Evolutionary conservation across 1,140 invertebrate genomes (phyloP).

Genomic region (Eriosoma lanigerum): DNA sequence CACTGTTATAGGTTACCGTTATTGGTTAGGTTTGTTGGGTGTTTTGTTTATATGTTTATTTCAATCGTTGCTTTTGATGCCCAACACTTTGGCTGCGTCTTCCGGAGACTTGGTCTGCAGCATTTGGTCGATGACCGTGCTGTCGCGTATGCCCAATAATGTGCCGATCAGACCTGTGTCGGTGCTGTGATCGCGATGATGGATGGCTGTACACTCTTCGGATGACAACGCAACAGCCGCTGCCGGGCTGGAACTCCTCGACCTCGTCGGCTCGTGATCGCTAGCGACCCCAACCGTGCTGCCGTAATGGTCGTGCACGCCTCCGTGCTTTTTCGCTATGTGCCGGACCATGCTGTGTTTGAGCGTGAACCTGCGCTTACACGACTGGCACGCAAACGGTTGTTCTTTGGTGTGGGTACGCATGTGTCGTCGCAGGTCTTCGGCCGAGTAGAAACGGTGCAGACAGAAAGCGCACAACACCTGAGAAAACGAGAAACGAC

Average conservation of each 20-base stretch:
- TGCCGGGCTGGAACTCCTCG: slow-evolving; percentile 53
- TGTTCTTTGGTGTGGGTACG: slow-evolving; percentile 82
- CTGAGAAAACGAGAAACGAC: slow-evolving; percentile 59
- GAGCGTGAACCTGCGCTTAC: slow-evolving; percentile 80
- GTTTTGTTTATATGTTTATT: too few relatives aligned
- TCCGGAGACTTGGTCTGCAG: slow-evolving; percentile 75
- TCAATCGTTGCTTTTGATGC: slow-evolving; percentile 61
- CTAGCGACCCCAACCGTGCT: slow-evolving; percentile 61
- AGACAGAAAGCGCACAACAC: slow-evolving; percentile 90
- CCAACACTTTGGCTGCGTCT: slow-evolving; percentile 83
- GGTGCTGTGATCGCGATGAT: slow-evolving; percentile 58
- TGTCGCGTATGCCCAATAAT: slow-evolving; percentile 81
- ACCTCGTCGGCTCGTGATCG: slow-evolving; percentile 57
- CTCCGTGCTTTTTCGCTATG: slow-evolving; percentile 55
- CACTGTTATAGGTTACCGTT: too few relatives aligned
- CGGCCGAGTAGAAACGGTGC: slow-evolving; percentile 89
- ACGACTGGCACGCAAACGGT: slow-evolving; percentile 79
- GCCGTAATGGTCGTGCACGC: slow-evolving; percentile 55
- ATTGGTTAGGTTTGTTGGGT: too few relatives aligned
- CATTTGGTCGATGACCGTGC: slow-evolving; percentile 82
- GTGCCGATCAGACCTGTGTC: slow-evolving; percentile 83
- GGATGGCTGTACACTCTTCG: slow-evolving; percentile 51
- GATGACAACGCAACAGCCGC: slow-evolving; percentile 61
- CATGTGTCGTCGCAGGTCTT: slow-evolving; percentile 90
- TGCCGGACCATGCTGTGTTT: slow-evolving; percentile 92